A percentile compares a stretch with the other conserved stretches of the same genome.
These are phyloP conservation scores for Catostylus mosaicus DNA, from an alignment of 30 jellyfish, hydroid and myxozoan genomes.

Conservation along the genomic window DNA sequence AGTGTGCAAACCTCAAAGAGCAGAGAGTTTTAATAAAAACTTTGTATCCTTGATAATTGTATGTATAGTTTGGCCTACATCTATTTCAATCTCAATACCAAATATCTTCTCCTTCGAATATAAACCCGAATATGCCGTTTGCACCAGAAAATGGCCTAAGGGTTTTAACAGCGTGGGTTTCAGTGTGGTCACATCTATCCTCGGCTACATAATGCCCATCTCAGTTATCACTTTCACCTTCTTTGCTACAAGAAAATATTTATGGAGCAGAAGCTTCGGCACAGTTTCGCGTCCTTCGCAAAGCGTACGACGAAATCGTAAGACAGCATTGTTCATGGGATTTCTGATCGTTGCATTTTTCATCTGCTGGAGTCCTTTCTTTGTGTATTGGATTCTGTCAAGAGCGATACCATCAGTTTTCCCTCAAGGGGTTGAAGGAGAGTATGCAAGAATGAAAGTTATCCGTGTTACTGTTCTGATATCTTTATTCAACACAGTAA, in stretches of 20 bases:
- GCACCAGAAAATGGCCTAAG: conserved; percentile 31
- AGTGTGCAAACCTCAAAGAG: background rate
- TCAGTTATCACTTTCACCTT: conserved; percentile 13
- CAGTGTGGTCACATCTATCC: background rate
- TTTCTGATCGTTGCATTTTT: conserved; percentile 18
- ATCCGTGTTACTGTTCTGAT: background rate
- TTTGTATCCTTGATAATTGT: background rate
- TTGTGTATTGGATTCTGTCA: conserved; percentile 34
- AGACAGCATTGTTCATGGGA: conserved; percentile 7
- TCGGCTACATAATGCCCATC: conserved; percentile 22
- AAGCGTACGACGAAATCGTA: background rate
- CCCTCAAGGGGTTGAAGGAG: conserved; percentile 16
- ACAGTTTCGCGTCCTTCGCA: background rate
- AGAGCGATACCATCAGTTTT: background rate
- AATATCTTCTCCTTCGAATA: conserved; percentile 8
- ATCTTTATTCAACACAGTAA: conserved; percentile 23
- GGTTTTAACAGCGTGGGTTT: conserved; percentile 1
- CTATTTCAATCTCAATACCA: conserved; percentile 9
- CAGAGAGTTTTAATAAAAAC: background rate
- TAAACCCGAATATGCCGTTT: background rate
- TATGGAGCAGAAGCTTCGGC: conserved; percentile 23
- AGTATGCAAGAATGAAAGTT: conserved; percentile 8
- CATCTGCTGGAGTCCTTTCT: conserved; percentile 24
- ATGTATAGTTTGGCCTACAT: conserved; percentile 1
- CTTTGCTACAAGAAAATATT: conserved; percentile 16